Conservation (phyloP, 2,888 invertebrate species). For the Xylocampa areola region DNA sequence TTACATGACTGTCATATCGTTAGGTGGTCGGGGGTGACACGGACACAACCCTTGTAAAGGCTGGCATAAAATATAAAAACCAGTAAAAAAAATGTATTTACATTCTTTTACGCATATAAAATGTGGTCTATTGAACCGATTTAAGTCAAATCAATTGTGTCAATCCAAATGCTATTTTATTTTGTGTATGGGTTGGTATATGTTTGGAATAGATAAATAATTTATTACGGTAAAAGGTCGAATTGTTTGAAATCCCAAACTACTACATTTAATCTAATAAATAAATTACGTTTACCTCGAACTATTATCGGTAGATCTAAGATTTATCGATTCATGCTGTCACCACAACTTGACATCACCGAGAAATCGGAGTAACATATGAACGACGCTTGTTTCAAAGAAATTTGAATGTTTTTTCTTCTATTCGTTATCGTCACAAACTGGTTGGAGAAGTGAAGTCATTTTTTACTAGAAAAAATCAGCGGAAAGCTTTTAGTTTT, state of each 20-base stretch:
- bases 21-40: not conserved
- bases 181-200: too few relatives aligned
- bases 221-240: not conserved
- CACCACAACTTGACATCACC: too few relatives aligned
- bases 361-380: too few relatives aligned
- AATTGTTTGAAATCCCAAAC: not conserved
- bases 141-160: not conserved
- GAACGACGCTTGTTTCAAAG: too few relatives aligned
- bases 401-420: too few relatives aligned
- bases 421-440: too few relatives aligned
- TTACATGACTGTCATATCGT: slow-evolving; percentile 20
- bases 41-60: slow-evolving; percentile 15
- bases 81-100: slow-evolving; percentile 5
- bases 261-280: not conserved
- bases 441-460: too few relatives aligned
- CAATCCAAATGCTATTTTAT: too few relatives aligned
- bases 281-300: not conserved
- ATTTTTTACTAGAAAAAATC: too few relatives aligned
- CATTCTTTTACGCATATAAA: slow-evolving; percentile 13
- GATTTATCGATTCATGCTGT: not conserved
- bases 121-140: not conserved
- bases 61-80: slow-evolving; percentile 5
- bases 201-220: too few relatives aligned
- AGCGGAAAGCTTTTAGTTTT: too few relatives aligned
- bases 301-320: not conserved